phyloP scores from a whole-genome alignment of 2,797 vertebrate species.

The Miichthys miiuy region DNA sequence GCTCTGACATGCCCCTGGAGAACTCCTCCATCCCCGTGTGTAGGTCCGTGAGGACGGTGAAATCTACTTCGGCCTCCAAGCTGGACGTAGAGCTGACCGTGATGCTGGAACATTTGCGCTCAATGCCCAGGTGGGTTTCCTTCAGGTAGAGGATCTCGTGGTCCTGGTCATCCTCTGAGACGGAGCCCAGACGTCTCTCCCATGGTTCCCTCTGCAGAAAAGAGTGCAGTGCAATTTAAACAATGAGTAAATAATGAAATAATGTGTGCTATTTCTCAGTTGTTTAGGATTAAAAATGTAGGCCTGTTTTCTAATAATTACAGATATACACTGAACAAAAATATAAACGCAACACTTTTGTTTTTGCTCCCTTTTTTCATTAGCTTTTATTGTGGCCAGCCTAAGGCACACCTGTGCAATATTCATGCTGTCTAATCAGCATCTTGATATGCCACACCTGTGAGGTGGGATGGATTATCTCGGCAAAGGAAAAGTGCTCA shows the following conservation, averaged over 20 bases:
- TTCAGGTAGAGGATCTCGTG: constrained; percentile 92
- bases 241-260: background rate
- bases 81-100: constrained; percentile 98
- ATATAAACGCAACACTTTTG: too few relatives aligned
- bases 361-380: too few relatives aligned
- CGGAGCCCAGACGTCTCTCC: constrained; percentile 88
- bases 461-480: too few relatives aligned
- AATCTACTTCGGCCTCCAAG: constrained; percentile 97
- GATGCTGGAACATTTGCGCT: constrained; percentile 98
- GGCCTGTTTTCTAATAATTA: background rate
- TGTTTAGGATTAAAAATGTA: background rate
- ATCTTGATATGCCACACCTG: too few relatives aligned
- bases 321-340: too few relatives aligned
- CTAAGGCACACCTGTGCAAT: too few relatives aligned
- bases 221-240: background rate
- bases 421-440: too few relatives aligned
- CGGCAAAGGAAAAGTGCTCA: too few relatives aligned
- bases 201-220: constrained; percentile 86
- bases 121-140: constrained; percentile 96
- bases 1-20: constrained; percentile 88
- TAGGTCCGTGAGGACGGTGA: constrained; percentile 96
- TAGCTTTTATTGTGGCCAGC: too few relatives aligned
- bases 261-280: background rate
- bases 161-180: constrained; percentile 94
- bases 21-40: constrained; percentile 97